These are phyloP conservation scores for Salvelinus sp. DNA, from an alignment of 2,113 vertebrate species.

Conservation along the genomic window DNA sequence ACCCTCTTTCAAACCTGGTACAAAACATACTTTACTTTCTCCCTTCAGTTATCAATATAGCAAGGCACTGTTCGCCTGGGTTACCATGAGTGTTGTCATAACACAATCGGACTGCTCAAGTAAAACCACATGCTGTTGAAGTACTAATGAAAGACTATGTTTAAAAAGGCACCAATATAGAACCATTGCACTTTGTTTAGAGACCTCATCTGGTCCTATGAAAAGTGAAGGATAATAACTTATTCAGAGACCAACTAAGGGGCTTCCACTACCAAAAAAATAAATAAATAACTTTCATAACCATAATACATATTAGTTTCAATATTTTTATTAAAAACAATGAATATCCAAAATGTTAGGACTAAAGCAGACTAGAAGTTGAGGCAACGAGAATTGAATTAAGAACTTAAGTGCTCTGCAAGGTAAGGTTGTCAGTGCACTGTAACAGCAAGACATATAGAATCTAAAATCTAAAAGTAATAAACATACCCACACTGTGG, in stretches of 20 bases:
- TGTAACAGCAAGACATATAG: constrained; percentile 42
- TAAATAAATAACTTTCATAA: neutral
- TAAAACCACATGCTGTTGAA: neutral
- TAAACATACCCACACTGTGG: constrained; percentile 33
- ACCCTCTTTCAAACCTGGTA: neutral
- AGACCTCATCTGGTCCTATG: neutral
- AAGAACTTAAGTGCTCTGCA: constrained; percentile 47
- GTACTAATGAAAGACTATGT: neutral
- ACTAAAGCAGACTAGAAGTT: constrained; percentile 53
- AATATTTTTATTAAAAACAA: constrained; percentile 57
- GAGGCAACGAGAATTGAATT: constrained; percentile 59
- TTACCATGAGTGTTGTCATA: constrained; percentile 1
- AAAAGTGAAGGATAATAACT: neutral
- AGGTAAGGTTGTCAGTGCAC: constrained; percentile 48
- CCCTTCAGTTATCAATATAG: constrained; percentile 6
- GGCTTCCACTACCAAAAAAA: neutral
- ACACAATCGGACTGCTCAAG: neutral
- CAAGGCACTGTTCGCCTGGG: constrained; percentile 22
- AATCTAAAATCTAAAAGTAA: constrained; percentile 49
- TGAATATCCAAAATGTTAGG: constrained; percentile 59
- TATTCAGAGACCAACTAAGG: neutral
- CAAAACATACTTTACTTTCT: constrained; percentile 6
- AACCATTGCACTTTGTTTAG: constrained; percentile 35
- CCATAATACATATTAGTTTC: constrained; percentile 14
- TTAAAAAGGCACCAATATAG: constrained; percentile 45